Percentiles rank a stretch among this genome's conserved stretches.
phyloP scores from a whole-genome alignment of 2,797 vertebrate genomes.

The Muraenolepis orangiensis region DNA sequence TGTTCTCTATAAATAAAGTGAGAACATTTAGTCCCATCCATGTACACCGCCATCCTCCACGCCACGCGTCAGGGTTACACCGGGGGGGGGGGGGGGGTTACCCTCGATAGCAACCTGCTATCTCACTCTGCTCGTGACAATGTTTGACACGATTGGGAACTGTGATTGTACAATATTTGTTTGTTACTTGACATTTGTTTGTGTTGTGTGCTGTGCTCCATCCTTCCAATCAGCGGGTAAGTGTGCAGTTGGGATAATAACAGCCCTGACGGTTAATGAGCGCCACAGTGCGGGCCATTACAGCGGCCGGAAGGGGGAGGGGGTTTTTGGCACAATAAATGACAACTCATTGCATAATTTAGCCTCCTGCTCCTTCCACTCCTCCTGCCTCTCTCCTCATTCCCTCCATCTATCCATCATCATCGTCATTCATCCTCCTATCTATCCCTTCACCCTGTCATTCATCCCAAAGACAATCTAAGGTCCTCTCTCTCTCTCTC shows the following conservation, averaged over 20 bases:
- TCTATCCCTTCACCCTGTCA: neutral
- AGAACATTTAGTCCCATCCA: too few species aligned
- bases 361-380: neutral
- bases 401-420: neutral
- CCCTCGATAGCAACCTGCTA: too few species aligned
- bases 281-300: neutral
- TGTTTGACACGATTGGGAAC: too few species aligned
- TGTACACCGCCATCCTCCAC: too few species aligned
- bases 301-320: neutral
- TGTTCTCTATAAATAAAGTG: too few species aligned
- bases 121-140: too few species aligned
- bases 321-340: neutral
- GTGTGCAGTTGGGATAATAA: neutral
- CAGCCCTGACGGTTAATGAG: neutral
- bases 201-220: neutral
- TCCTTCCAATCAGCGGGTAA: neutral
- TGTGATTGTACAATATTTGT: neutral
- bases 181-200: too few species aligned
- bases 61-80: too few species aligned
- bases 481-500: neutral
- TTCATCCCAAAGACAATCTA: neutral
- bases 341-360: neutral
- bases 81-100: too few species aligned
- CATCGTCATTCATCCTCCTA: neutral
- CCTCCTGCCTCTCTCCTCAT: neutral